Evolutionary conservation across 1,140 invertebrate species (phyloP).

Genomic region (Drosophila miranda): DNA sequence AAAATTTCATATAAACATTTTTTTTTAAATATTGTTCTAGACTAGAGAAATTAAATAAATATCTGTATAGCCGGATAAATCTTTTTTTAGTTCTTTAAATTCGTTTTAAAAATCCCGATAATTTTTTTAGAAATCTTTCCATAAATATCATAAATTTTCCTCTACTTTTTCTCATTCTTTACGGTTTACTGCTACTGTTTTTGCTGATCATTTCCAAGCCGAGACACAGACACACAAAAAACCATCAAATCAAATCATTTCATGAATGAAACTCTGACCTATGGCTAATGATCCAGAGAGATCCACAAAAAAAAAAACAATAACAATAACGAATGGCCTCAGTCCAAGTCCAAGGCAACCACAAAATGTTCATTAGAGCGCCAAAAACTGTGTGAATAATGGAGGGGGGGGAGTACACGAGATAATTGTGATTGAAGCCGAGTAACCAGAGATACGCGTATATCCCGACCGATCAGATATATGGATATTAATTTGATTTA

Average conservation of each 20-base stretch:
- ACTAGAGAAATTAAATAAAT: neutral
- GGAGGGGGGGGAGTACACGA: slow-evolving; percentile 33
- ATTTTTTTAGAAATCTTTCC: neutral
- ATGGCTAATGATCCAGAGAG: slow-evolving; percentile 47
- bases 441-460: neutral
- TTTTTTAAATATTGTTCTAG: too few relatives aligned
- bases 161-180: too few relatives aligned
- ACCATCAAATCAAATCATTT: slow-evolving; percentile 34
- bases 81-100: neutral
- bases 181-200: slow-evolving; percentile 30
- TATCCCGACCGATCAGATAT: slow-evolving; percentile 18
- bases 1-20: too few relatives aligned
- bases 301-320: slow-evolving; percentile 13
- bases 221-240: neutral
- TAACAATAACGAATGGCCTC: slow-evolving; percentile 13
- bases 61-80: too few relatives aligned
- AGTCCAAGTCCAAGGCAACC: slow-evolving; percentile 38
- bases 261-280: slow-evolving; percentile 56
- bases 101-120: too few relatives aligned
- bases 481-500: slow-evolving; percentile 58
- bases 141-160: neutral
- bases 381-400: slow-evolving; percentile 51
- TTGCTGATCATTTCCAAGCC: slow-evolving; percentile 29
- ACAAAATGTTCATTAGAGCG: slow-evolving; percentile 64
- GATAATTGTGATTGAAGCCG: slow-evolving; percentile 43